These are phyloP conservation scores for Pangasius larnaudii DNA, from an alignment of 2,797 vertebrate genomes.

Conservation along the genomic window DNA sequence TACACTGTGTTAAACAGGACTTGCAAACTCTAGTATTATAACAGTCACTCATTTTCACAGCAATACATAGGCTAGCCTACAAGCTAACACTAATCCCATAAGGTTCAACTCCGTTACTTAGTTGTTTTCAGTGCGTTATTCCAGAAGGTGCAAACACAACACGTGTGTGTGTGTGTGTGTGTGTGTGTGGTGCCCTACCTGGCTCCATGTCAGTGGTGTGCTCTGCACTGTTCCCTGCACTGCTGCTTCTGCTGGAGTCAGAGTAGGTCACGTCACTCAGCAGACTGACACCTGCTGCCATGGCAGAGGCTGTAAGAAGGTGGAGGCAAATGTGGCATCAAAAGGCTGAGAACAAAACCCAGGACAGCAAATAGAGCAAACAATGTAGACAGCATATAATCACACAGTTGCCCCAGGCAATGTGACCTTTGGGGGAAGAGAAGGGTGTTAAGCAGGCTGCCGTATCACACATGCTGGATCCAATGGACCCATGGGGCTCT, in stretches of 20 bases:
- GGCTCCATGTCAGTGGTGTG: slow-evolving; percentile 77
- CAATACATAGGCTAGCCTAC: not conserved
- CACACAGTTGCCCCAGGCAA: slow-evolving; percentile 62
- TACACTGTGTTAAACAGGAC: not conserved
- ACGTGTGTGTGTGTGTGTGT: not conserved
- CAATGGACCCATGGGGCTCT: slow-evolving; percentile 56
- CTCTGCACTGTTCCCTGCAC: slow-evolving; percentile 68
- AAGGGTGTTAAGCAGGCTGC: slow-evolving; percentile 56
- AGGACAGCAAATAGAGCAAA: slow-evolving; percentile 36
- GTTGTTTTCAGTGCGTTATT: not conserved
- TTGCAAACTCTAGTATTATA: not conserved
- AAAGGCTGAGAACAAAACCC: slow-evolving; percentile 38
- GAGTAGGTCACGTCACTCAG: slow-evolving; percentile 78
- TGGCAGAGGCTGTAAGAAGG: slow-evolving; percentile 78
- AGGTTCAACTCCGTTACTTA: not conserved
- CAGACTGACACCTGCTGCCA: slow-evolving; percentile 88
- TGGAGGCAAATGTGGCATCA: slow-evolving; percentile 64
- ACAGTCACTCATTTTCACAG: not conserved
- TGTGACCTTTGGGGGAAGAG: slow-evolving; percentile 46
- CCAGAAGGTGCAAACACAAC: not conserved
- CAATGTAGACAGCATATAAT: slow-evolving; percentile 47
- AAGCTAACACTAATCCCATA: not conserved
- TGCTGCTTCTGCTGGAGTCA: slow-evolving; percentile 52
- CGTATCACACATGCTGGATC: slow-evolving; percentile 54
- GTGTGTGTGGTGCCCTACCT: slow-evolving; percentile 74